A percentile compares a stretch with the other conserved stretches of the same genome.
These are phyloP conservation scores for Mormyrops boulengeri DNA, from an alignment of 2,797 vertebrate species.

Conservation along the genomic window DNA sequence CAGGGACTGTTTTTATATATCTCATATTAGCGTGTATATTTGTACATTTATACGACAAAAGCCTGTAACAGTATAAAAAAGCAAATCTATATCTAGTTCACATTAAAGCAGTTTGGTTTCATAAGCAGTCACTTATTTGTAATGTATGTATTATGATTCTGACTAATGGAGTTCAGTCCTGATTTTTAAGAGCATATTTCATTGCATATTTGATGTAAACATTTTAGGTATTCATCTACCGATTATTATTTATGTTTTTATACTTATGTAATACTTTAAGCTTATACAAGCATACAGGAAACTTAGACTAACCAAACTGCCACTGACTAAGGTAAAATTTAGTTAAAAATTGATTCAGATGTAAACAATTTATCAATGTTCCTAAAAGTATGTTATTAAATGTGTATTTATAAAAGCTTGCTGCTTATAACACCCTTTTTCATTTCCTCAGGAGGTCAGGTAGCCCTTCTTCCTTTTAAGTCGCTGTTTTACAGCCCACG, in stretches of 20 bases:
- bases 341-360: background rate
- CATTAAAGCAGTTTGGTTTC: background rate
- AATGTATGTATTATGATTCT: conserved; percentile 37
- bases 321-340: background rate
- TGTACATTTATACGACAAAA: background rate
- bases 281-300: background rate
- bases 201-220: conserved; percentile 34
- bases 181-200: conserved; percentile 26
- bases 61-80: conserved; percentile 28
- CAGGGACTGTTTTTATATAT: conserved; percentile 57
- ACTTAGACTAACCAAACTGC: background rate
- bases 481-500: background rate
- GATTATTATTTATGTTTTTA: background rate
- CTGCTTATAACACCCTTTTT: background rate
- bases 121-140: background rate
- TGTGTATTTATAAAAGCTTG: background rate
- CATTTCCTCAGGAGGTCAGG: background rate
- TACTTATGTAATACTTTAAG: background rate
- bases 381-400: background rate
- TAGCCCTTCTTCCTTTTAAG: background rate
- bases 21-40: conserved; percentile 29
- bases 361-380: background rate
- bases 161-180: conserved; percentile 18
- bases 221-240: background rate
- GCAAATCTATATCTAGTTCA: conserved; percentile 30